Conservation (phyloP, 2,888 invertebrate genomes). For the Phengaris arion region DNA sequence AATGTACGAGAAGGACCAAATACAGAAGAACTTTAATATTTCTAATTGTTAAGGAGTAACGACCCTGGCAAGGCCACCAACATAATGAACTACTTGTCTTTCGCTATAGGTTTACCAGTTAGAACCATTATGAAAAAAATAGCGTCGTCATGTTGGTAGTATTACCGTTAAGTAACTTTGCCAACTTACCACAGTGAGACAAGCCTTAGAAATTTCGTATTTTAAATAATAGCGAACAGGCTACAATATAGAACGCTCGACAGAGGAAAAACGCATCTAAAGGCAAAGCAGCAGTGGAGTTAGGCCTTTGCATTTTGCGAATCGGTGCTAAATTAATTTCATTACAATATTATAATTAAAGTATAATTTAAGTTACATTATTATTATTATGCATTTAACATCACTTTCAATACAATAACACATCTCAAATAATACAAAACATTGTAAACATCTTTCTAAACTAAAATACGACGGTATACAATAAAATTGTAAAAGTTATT, state of each 20-base stretch:
- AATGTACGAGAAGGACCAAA: constrained; percentile 9
- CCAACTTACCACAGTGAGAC: constrained; percentile 1
- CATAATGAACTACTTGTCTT: neutral
- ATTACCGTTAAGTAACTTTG: neutral
- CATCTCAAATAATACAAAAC: neutral
- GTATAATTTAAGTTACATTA: constrained; percentile 7
- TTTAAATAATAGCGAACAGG: neutral
- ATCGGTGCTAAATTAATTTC: neutral
- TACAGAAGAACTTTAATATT: neutral
- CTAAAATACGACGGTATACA: neutral
- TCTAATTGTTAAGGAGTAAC: neutral
- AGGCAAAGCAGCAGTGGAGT: constrained; percentile 19
- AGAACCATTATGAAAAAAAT: neutral
- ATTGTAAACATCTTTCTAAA: neutral
- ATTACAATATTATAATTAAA: neutral
- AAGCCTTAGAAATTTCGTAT: neutral
- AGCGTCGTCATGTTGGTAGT: neutral
- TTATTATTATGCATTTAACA: constrained; percentile 25
- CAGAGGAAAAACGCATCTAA: constrained; percentile 4
- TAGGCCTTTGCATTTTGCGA: constrained; percentile 21
- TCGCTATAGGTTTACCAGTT: neutral
- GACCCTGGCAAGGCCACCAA: neutral
- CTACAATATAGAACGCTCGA: neutral
- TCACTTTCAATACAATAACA: constrained; percentile 7
- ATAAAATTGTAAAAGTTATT: neutral